Evolutionary conservation across 1,140 invertebrate genomes (phyloP).

Genomic region (Zaprionus lachaisei): DNA sequence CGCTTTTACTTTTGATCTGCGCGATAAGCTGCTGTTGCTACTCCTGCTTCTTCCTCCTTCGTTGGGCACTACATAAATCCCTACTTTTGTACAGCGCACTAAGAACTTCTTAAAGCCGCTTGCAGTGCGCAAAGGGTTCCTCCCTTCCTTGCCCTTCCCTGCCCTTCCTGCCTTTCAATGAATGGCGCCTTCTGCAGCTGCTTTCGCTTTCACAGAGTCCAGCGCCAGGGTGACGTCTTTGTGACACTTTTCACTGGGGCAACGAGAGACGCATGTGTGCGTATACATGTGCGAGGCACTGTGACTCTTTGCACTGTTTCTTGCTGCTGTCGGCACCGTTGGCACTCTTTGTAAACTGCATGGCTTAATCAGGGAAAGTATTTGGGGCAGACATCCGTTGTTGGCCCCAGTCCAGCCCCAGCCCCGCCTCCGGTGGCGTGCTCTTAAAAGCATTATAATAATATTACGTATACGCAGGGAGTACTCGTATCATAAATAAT

Average conservation of each 20-base stretch:
- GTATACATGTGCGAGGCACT: neutral
- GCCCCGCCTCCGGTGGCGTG: neutral
- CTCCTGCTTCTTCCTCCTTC: too few relatives aligned
- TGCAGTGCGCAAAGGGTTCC: neutral
- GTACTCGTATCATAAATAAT: conserved; percentile 62
- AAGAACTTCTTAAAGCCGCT: neutral
- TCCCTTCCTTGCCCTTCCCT: neutral
- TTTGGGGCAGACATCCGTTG: conserved; percentile 16
- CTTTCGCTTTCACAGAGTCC: too few relatives aligned
- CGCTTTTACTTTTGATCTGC: neutral
- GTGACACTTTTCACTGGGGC: conserved; percentile 33
- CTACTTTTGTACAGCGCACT: neutral
- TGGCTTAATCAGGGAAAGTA: conserved; percentile 46
- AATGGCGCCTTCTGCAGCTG: neutral
- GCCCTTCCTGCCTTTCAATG: neutral
- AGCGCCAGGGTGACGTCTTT: conserved; percentile 16
- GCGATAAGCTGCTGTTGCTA: too few relatives aligned
- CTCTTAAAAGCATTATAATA: conserved; percentile 64
- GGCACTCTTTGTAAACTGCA: neutral
- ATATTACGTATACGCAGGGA: conserved; percentile 64
- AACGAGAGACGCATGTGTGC: neutral
- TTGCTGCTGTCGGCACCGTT: too few relatives aligned
- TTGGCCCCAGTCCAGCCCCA: neutral
- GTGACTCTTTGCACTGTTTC: conserved; percentile 1
- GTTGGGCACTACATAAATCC: too few relatives aligned